Conservation (phyloP, 2,888 invertebrate species). For the Bruchidius siliquastri region DNA sequence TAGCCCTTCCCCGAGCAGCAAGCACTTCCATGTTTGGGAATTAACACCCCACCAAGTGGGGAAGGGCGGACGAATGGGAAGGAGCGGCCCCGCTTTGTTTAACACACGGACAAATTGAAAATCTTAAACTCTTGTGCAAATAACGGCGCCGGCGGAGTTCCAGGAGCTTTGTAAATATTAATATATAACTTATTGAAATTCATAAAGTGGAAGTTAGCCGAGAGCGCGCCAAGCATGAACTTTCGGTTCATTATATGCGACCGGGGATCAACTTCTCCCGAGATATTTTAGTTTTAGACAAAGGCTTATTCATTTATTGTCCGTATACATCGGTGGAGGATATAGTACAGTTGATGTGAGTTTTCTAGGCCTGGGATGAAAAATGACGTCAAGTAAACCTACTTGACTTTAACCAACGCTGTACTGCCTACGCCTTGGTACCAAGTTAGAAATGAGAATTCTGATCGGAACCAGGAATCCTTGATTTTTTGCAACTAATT, state of each 20-base stretch:
- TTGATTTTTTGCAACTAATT: too few relatives aligned
- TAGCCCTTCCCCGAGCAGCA: background rate
- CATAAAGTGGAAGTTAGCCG: constrained; percentile 36
- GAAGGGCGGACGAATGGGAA: background rate
- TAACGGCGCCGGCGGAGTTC: constrained; percentile 27
- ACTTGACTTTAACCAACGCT: too few relatives aligned
- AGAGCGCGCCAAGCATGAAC: constrained; percentile 2
- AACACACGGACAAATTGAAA: constrained; percentile 8
- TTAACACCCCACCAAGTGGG: background rate
- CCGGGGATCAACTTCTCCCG: constrained; percentile 31
- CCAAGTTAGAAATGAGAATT: too few relatives aligned
- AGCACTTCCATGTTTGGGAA: background rate
- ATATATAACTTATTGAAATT: constrained; percentile 45
- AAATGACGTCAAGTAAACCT: too few relatives aligned
- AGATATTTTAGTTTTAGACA: constrained; percentile 39
- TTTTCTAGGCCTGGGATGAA: too few relatives aligned
- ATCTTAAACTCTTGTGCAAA: constrained; percentile 39
- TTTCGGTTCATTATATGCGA: background rate
- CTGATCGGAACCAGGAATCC: too few relatives aligned
- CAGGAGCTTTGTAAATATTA: constrained; percentile 40
- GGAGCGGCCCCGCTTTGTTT: background rate
- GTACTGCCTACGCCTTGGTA: too few relatives aligned
- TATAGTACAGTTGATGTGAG: background rate
- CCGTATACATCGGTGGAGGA: constrained; percentile 26
- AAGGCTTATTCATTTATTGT: constrained; percentile 40